phyloP scores from a whole-genome alignment of 2,113 vertebrate species.

The Sinosuthora webbiana region DNA sequence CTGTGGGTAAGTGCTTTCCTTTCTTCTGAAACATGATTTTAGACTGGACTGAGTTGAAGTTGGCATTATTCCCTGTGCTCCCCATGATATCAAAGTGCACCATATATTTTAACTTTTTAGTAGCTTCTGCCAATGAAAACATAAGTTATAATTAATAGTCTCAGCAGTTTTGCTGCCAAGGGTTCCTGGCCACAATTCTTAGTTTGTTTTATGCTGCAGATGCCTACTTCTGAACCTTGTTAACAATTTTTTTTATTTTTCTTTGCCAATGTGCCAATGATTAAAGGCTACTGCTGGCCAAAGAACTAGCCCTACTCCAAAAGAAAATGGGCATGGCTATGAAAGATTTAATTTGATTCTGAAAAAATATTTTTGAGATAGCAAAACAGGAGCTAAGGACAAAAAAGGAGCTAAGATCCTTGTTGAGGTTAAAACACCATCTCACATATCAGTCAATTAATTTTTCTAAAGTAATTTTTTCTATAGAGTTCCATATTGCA shows the following conservation, averaged over 20 bases:
- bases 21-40: constrained; percentile 29
- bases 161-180: constrained; percentile 58
- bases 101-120: constrained; percentile 51
- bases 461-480: background rate
- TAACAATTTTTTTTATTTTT: background rate
- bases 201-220: constrained; percentile 47
- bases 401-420: background rate
- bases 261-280: background rate
- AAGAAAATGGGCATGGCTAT: background rate
- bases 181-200: constrained; percentile 18
- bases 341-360: background rate
- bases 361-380: background rate
- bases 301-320: background rate
- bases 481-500: background rate
- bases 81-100: constrained; percentile 19
- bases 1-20: constrained; percentile 20
- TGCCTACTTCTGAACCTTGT: constrained; percentile 34
- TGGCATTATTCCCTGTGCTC: constrained; percentile 14
- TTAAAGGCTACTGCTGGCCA: background rate
- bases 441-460: background rate
- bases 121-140: constrained; percentile 53
- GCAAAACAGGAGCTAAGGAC: background rate
- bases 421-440: background rate
- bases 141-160: constrained; percentile 62
- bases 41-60: constrained; percentile 19